A percentile compares a stretch with the other conserved stretches of the same genome.
Evolutionary conservation across 1,140 invertebrate genomes (phyloP).

Genomic region (Aphidius ervi): DNA sequence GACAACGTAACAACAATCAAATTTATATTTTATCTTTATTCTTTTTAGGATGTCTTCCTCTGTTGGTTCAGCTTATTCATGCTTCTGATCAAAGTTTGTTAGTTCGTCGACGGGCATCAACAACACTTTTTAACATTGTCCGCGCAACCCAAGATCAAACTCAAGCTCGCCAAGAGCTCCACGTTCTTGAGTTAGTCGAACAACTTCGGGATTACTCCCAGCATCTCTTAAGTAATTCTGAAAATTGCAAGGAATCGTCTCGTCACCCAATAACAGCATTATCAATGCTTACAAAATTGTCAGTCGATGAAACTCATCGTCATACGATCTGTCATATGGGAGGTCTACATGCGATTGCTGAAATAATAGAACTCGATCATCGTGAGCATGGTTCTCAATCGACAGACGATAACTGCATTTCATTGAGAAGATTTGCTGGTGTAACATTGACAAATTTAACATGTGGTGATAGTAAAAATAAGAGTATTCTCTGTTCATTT

Average conservation of each 20-base stretch:
- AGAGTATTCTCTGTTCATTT: conserved; percentile 88
- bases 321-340: conserved; percentile 92
- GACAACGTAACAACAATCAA: background rate
- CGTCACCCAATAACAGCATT: conserved; percentile 82
- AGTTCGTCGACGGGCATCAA: conserved; percentile 73
- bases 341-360: conserved; percentile 84
- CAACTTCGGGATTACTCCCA: conserved; percentile 75
- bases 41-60: conserved; percentile 68
- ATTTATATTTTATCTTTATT: background rate
- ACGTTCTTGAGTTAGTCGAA: conserved; percentile 81
- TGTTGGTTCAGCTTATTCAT: conserved; percentile 90
- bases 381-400: conserved; percentile 72
- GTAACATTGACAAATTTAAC: conserved; percentile 97
- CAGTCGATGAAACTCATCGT: conserved; percentile 92
- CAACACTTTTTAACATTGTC: conserved; percentile 88
- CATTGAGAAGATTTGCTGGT: conserved; percentile 84
- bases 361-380: conserved; percentile 86
- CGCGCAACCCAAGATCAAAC: conserved; percentile 88
- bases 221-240: conserved; percentile 37
- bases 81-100: conserved; percentile 64
- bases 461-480: conserved; percentile 86
- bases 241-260: conserved; percentile 46
- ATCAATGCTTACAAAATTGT: conserved; percentile 90
- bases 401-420: conserved; percentile 77
- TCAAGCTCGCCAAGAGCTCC: conserved; percentile 76